Percentiles rank a stretch among this genome's conserved stretches.
Evolutionary conservation across 2,888 invertebrate genomes (phyloP).

Genomic region (Beris morrisii): DNA sequence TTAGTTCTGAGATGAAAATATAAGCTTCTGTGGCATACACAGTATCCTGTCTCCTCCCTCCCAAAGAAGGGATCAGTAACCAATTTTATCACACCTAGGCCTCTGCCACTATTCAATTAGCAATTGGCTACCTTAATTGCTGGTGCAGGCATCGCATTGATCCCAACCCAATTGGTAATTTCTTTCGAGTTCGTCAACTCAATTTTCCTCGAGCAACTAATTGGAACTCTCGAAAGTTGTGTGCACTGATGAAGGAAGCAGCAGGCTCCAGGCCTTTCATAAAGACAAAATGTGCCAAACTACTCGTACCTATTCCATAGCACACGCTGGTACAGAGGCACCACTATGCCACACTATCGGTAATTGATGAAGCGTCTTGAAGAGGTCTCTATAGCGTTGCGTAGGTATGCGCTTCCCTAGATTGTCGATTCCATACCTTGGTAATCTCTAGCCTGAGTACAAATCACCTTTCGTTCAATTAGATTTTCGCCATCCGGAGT

Average conservation of each 20-base stretch:
- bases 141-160: constrained; percentile 14
- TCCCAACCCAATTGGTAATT: constrained; percentile 19
- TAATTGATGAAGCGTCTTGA: constrained; percentile 29
- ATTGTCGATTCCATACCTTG: background rate
- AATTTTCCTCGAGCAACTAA: constrained; percentile 23
- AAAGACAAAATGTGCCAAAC: constrained; percentile 29
- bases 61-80: too few species aligned
- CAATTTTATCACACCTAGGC: too few species aligned
- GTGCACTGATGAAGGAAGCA: background rate
- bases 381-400: constrained; percentile 17
- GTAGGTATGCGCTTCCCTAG: constrained; percentile 8
- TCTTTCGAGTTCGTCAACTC: constrained; percentile 30
- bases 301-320: constrained; percentile 2
- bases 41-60: too few species aligned
- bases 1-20: too few species aligned
- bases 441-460: constrained; percentile 21
- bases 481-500: constrained; percentile 15
- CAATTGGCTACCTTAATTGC: constrained; percentile 30
- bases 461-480: constrained; percentile 29
- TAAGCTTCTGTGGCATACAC: too few species aligned
- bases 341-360: constrained; percentile 18
- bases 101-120: constrained; percentile 6
- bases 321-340: background rate
- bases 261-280: constrained; percentile 19
- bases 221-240: constrained; percentile 14